Base-by-base conservation (phyloP, 2,797 vertebrate species). In the Rhinichthys osculus region DNA sequence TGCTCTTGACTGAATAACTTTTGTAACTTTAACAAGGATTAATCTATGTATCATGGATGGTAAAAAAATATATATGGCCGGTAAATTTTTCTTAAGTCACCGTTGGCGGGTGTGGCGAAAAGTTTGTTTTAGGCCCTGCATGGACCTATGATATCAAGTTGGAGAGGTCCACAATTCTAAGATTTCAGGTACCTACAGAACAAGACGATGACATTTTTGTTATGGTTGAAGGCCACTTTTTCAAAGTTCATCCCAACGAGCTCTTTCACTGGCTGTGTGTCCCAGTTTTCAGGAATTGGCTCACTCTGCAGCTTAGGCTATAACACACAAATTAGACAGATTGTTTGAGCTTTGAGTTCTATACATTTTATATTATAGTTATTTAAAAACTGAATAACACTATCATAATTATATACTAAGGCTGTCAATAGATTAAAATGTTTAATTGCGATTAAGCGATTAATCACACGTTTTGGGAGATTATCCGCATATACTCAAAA, bases 231-330 rank as follows among this genome's bases (percentile, higher is more conserved):
- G 74, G 91, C 94, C 0, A 98, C 94, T 13, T 89, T 87, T 76
- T 98, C 95, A 93, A 99, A 97, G 86, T 96, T 99, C 87, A 94
- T 94, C 72, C 97, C 97, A 62, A 98, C 97, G 3, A 99, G 94
- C 88, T 96, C 92, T 91, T 98, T 99, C 82, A 99, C 97, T 0
- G 93, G 95, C 30, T 87, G 87, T 82, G 94, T 87, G 86, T 99
- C 96, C 98, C 98, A 99, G 71, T 94, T 94, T 7, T 95, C 93
- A 35, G 96, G 95, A 77, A 97, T 89, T 21, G 96, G 94, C 91
- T 99, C 96, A 30, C 97, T 99, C 88, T 95, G 93, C 90, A 94
- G 91, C 86, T 95, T 95, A 6, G 95, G 94, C 96, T 97, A 66
- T 3, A 76, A 71, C 38, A 78, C 72, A 52, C 16, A 89, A 50